A percentile compares a stretch with the other conserved stretches of the same genome.
These are phyloP conservation scores for Zophobas atratus DNA, from an alignment of 1,140 invertebrate genomes.

Conservation along the genomic window DNA sequence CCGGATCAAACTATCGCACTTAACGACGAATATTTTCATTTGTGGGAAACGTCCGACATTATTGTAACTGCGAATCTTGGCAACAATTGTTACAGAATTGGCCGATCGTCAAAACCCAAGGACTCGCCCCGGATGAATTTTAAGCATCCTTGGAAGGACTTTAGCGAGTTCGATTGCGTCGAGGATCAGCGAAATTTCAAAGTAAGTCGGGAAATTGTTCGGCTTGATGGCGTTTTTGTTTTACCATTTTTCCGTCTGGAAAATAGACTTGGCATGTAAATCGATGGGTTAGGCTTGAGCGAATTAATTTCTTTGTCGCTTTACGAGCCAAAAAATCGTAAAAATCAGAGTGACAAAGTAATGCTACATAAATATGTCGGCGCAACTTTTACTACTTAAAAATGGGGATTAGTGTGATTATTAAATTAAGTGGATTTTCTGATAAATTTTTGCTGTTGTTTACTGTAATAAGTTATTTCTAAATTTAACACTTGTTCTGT, in stretches of 20 bases:
- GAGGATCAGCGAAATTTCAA: too few species aligned
- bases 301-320: not conserved
- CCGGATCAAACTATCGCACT: not conserved
- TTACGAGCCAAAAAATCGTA: constrained; percentile 6
- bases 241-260: too few species aligned
- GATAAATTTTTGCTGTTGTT: too few species aligned
- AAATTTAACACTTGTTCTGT: too few species aligned
- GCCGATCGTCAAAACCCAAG: not conserved
- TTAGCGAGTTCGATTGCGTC: too few species aligned
- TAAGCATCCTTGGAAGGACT: not conserved
- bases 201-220: too few species aligned
- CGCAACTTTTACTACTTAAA: not conserved
- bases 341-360: not conserved
- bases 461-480: too few species aligned
- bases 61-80: not conserved
- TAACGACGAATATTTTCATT: not conserved
- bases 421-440: too few species aligned
- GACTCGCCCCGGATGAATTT: not conserved
- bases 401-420: not conserved
- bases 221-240: too few species aligned
- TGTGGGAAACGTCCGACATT: not conserved
- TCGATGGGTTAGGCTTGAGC: not conserved
- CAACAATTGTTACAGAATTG: not conserved
- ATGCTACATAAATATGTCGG: not conserved
- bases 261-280: not conserved